Base-by-base conservation (phyloP, 1,140 invertebrate genomes). In the Heterodera carotae region DNA sequence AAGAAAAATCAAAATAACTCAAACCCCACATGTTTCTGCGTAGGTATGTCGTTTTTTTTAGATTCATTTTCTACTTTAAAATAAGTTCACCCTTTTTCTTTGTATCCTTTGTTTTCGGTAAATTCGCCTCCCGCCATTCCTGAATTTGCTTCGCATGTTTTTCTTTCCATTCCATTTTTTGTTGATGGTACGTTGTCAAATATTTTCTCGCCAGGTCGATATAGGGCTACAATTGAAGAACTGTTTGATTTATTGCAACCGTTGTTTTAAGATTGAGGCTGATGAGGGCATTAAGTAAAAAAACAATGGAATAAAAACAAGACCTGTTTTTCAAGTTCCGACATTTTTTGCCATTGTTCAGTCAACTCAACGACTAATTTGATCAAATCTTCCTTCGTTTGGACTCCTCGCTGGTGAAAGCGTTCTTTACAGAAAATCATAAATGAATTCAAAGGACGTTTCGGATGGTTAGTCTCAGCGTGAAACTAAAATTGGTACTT, bases 261-360 rank as follows among this genome's bases (percentile, higher is more conserved):
- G n/a, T n/a, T n/a, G n/a, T n/a, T n/a, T n/a, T n/a, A n/a, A n/a
- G n/a, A n/a, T n/a, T n/a, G n/a, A n/a, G n/a, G n/a, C n/a, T n/a
- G n/a, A n/a, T n/a, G n/a, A n/a, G n/a, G n/a, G n/a, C n/a, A n/a
- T n/a, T n/a, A n/a, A n/a, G n/a, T n/a, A n/a, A n/a, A n/a, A n/a
- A n/a, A n/a, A n/a, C n/a, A n/a, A n/a, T n/a, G n/a, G n/a, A n/a
- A n/a, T n/a, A n/a, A n/a, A n/a, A n/a, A n/a, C n/a, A n/a, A n/a
- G 39, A 75, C 74, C 67, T 75, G 31, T 67, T 75, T 75, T 25
- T 75, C 74, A n/a, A 31, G 27, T 18, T 8, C 67, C 34, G 74
- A 22, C 31, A 75, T 29, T 25, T 22, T 3, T 2, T 36, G 34
- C 74, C 74, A 75, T n/a, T 33, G 6, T 67, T 75, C 67, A 18